Conservation (phyloP, 1,140 invertebrate genomes). For the Chymomyza costata region DNA sequence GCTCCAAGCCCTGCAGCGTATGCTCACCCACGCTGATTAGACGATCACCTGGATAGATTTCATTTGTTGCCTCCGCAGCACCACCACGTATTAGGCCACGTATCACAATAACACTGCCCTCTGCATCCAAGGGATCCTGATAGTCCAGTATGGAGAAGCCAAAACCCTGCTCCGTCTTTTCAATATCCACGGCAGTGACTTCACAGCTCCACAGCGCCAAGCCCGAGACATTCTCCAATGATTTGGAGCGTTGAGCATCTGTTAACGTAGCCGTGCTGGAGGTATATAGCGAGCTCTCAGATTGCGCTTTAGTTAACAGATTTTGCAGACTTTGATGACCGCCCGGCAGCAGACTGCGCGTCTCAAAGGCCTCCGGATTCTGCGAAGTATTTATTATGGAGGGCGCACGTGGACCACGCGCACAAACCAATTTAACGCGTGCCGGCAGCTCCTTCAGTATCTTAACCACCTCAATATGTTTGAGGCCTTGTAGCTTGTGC, state of each 20-base stretch:
- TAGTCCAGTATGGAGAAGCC: conserved; percentile 98
- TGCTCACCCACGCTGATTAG: conserved; percentile 92
- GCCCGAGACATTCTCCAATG: conserved; percentile 93
- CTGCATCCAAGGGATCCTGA: conserved; percentile 90
- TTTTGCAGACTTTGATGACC: conserved; percentile 82
- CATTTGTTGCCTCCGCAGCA: conserved; percentile 89
- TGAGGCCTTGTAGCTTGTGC: conserved; percentile 87
- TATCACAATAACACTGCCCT: conserved; percentile 95
- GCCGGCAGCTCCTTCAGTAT: conserved; percentile 92
- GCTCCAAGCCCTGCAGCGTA: conserved; percentile 89
- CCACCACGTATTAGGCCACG: conserved; percentile 94
- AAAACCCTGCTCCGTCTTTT: conserved; percentile 92
- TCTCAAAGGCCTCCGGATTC: conserved; percentile 85
- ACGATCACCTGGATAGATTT: conserved; percentile 93
- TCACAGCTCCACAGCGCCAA: conserved; percentile 95
- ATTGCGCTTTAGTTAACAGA: conserved; percentile 88
- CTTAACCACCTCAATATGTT: conserved; percentile 91
- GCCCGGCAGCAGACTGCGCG: conserved; percentile 85
- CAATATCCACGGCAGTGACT: conserved; percentile 89
- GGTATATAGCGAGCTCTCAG: conserved; percentile 88
- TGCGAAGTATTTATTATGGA: conserved; percentile 85
- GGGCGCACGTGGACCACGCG: conserved; percentile 79
- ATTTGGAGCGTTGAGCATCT: conserved; percentile 81
- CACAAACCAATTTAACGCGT: conserved; percentile 86
- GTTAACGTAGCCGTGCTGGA: conserved; percentile 82